Conservation (phyloP, 2,888 invertebrate genomes). For the Erannis defoliaria region DNA sequence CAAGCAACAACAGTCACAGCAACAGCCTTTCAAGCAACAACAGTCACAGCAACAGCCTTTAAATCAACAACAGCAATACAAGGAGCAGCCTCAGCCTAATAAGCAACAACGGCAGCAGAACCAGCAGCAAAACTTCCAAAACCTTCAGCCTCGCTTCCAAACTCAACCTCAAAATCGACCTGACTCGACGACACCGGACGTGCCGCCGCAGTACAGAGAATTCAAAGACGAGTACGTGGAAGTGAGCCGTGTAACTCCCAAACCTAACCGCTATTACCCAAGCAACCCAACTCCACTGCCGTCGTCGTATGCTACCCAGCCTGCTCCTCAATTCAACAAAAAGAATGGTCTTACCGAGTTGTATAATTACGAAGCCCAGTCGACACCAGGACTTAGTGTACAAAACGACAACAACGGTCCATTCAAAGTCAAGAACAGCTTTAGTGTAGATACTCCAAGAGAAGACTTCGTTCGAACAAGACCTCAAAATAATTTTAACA, state of each 20-base stretch:
- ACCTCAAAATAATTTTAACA: constrained; percentile 43
- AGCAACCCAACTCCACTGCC: constrained; percentile 64
- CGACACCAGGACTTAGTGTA: constrained; percentile 66
- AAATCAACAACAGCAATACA: constrained; percentile 34
- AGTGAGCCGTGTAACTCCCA: constrained; percentile 77
- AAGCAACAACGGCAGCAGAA: constrained; percentile 33
- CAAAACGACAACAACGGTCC: constrained; percentile 69
- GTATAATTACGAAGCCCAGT: constrained; percentile 79
- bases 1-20: constrained; percentile 12
- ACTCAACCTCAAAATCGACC: constrained; percentile 60
- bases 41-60: constrained; percentile 40
- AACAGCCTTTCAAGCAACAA: constrained; percentile 45
- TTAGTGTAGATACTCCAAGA: constrained; percentile 67
- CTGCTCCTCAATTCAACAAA: constrained; percentile 66
- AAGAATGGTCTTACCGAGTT: constrained; percentile 78
- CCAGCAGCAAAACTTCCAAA: constrained; percentile 49
- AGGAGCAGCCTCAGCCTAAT: constrained; percentile 46
- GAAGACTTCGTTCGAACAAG: constrained; percentile 69
- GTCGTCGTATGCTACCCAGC: constrained; percentile 61
- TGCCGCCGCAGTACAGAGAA: constrained; percentile 74
- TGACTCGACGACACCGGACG: constrained; percentile 57
- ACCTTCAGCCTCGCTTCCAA: constrained; percentile 55
- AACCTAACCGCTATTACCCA: constrained; percentile 66
- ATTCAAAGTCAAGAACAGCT: constrained; percentile 73
- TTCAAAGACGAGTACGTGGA: constrained; percentile 81